Evolutionary conservation across 1,140 invertebrate genomes (phyloP), one percentile per base, ranked within the genome.

Genomic region (Kradibia gibbosae): DNA sequence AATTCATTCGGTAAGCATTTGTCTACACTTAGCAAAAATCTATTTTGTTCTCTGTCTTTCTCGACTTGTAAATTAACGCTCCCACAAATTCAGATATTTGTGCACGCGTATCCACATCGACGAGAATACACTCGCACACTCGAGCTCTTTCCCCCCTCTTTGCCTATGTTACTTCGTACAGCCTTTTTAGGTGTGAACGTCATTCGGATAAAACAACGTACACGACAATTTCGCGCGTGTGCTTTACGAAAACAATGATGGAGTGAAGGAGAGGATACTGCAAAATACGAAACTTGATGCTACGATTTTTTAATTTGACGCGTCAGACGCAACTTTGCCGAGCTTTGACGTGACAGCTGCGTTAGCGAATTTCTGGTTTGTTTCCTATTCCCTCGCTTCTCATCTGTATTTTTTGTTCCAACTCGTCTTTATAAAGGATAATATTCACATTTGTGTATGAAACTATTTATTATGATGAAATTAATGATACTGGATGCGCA

Each of bases 251-350:
- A 71, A 72, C 78, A 70, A 72, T 20, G 34, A 50, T 15, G 34
- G 65, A 31, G 50, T 4, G 22, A 71, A 39, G 28, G 11, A 3
- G 73, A 60, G 31, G 0, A 28, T 17, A 13, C 39, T 31, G 10
- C 20, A 75, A 57, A 75, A 67, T 78, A 53, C 60, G 75, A 75
- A 60, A 75, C 55, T 75, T 67, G 42, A 65, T 45, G n/a, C 57
- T n/a, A 45, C 74, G 57, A 76, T 76, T 78, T 78, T 78, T 78
- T 78, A 78, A 78, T 78, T 78, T 78, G 53, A 75, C 53, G 72
- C 72, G 48, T 57, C 73, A 75, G 34, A 53, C 48, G 73, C 31
- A 25, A 57, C 22, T 48, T n/a, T 10, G 73, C 8, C 22, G 3
- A 11, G 22, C 28, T 65, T 65, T 67, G 28, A 67, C 28, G 45